Conservation (phyloP, 2,888 invertebrate species). For the Adelognathus sp. region DNA sequence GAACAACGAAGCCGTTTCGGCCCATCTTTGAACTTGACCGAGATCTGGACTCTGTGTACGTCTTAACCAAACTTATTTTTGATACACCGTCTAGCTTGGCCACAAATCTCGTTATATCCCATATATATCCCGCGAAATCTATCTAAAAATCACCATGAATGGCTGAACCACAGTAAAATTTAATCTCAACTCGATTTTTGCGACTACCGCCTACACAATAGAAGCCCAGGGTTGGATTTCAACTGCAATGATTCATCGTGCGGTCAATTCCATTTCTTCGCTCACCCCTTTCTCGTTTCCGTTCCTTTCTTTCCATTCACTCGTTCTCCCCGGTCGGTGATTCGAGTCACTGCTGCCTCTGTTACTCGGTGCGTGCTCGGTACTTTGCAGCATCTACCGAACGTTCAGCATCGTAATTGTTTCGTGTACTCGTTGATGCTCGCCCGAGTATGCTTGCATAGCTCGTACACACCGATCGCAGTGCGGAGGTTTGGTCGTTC, state of each 20-base stretch:
- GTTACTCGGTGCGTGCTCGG: not conserved
- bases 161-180: not conserved
- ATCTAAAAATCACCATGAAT: too few species aligned
- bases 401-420: conserved; percentile 39
- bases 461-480: not conserved
- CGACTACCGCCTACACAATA: not conserved
- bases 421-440: conserved; percentile 16
- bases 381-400: not conserved
- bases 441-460: not conserved
- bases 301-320: not conserved
- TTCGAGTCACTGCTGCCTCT: not conserved
- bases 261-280: not conserved
- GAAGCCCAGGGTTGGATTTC: not conserved
- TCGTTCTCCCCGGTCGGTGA: not conserved
- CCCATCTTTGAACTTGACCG: too few species aligned
- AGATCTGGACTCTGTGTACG: too few species aligned
- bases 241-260: not conserved
- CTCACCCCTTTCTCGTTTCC: not conserved
- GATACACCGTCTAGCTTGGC: too few species aligned
- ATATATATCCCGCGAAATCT: too few species aligned
- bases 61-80: too few species aligned
- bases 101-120: too few species aligned
- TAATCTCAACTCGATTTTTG: not conserved
- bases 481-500: not conserved
- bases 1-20: too few species aligned